Percentiles rank a stretch among this genome's conserved stretches.
Conservation (phyloP, 2,797 vertebrate species). For the Prionace glauca region DNA sequence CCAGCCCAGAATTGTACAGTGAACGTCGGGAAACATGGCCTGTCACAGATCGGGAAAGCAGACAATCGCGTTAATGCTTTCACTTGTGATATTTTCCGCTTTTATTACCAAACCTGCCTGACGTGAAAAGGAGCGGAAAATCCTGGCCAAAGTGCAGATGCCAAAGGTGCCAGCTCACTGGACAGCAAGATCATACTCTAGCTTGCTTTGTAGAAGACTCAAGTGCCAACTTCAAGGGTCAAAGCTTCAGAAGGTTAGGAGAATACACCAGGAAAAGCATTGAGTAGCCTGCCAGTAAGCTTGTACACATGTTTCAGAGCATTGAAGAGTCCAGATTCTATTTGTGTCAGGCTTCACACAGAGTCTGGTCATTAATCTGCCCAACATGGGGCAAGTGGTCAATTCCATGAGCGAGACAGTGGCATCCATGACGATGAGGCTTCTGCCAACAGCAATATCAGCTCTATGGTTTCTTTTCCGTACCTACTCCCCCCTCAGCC, state of each 20-base stretch:
- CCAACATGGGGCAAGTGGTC: neutral
- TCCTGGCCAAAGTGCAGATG: neutral
- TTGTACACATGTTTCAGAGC: neutral
- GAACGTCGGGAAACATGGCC: no score
- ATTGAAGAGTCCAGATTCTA: neutral
- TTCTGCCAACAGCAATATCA: neutral
- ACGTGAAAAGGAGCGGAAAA: no score
- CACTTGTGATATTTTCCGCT: no score
- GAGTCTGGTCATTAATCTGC: neutral
- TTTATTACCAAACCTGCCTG: no score
- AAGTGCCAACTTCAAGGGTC: neutral
- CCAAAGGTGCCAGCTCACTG: neutral
- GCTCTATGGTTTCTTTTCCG: neutral
- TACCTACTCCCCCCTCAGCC: neutral
- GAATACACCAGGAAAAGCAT: neutral
- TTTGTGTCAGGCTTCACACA: neutral
- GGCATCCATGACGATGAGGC: neutral
- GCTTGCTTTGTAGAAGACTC: neutral
- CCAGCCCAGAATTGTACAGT: no score
- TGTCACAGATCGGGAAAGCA: no score
- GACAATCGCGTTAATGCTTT: no score
- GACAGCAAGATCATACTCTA: neutral
- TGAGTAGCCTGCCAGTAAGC: neutral
- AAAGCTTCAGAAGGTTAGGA: neutral
- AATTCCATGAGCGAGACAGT: no score